Base-by-base conservation (phyloP, 2,888 invertebrate genomes). In the Smittia aterrima region DNA sequence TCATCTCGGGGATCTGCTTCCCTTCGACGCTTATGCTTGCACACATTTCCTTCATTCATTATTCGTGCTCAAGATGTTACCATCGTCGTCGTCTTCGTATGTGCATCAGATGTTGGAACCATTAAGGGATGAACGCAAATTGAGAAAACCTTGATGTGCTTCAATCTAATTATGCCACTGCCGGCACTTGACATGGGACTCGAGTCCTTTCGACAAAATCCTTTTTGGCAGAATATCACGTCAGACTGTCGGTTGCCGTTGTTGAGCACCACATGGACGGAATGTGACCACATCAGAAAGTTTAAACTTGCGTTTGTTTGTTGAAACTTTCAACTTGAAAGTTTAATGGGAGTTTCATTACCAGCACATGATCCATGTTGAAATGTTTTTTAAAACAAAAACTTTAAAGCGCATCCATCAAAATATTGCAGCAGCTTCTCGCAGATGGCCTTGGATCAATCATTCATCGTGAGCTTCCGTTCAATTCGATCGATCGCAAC, bases 231-330 rank as follows among this genome's bases (percentile, higher is more conserved):
- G 18, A 47, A 47, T 16, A 47, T 47, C n/a, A 47, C 53, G 18
- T 47, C 18, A 47, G 53, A 4, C 7, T 47, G 18, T 32, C 32
- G 3, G 32, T 32, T 32, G 32, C 9, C 32, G 32, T 3, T 32
- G 32, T 32, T 11, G 18, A 3, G 47, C 41, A 68, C 13, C 68
- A 47, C 47, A 68, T 68, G 68, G 68, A 68, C 68, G 16, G 68
- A 68, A 68, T 68, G 68, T 68, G 68, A 68, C 68, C 68, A 68
- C 68, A 68, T 68, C 68, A 68, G 47, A 68, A 41, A 47, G 68
- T 68, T 68, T 68, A 47, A 68, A 68, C 22, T 47, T 32, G 32
- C 32, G 32, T 25, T 13, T 38, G n/a, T 47, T 47, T 13, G 47
- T 11, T 7, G n/a, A 18, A 25, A 25, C 22, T 64, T 40, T 25